Evolutionary conservation across 1,140 invertebrate species (phyloP).

Genomic region (Diplogasteroides magnus): DNA sequence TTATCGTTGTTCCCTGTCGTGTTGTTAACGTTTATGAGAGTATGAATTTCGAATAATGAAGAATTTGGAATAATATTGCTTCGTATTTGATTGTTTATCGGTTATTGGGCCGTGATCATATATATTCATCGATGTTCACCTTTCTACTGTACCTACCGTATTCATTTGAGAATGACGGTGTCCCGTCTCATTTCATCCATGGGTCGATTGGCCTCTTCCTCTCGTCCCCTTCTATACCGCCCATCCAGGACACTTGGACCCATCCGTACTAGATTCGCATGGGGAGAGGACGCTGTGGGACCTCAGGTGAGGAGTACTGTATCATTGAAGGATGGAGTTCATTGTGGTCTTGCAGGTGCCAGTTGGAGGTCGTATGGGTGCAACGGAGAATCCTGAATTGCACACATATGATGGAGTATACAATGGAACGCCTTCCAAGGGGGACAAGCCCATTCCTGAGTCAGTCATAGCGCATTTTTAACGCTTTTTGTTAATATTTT

Average conservation of each 20-base stretch:
- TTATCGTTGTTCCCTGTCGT: background rate
- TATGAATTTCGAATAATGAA: too few relatives aligned
- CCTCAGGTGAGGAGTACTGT: conserved; percentile 3
- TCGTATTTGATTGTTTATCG: too few relatives aligned
- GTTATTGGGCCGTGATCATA: too few relatives aligned
- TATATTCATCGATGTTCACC: background rate
- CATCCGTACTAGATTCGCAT: conserved; percentile 18
- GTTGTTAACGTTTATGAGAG: too few relatives aligned
- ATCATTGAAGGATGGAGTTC: background rate
- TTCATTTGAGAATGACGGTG: too few relatives aligned
- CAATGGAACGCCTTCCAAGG: conserved; percentile 28
- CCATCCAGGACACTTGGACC: background rate
- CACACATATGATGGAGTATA: conserved; percentile 36
- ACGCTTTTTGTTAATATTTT: too few relatives aligned
- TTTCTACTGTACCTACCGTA: conserved; percentile 6
- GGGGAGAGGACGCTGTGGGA: conserved; percentile 26
- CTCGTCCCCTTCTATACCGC: too few relatives aligned
- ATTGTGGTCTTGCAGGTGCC: conserved; percentile 13
- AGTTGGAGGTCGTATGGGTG: conserved; percentile 33
- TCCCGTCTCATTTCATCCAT: too few relatives aligned
- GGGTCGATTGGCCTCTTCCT: too few relatives aligned
- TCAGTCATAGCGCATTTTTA: conserved; percentile 6
- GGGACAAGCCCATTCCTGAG: conserved; percentile 35
- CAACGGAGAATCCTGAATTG: conserved; percentile 32
- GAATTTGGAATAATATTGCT: too few relatives aligned